Percentiles rank a stretch among this genome's conserved stretches.
These are phyloP conservation scores for Planiliza haematocheilus DNA, from an alignment of 2,113 vertebrate species.

Conservation along the genomic window DNA sequence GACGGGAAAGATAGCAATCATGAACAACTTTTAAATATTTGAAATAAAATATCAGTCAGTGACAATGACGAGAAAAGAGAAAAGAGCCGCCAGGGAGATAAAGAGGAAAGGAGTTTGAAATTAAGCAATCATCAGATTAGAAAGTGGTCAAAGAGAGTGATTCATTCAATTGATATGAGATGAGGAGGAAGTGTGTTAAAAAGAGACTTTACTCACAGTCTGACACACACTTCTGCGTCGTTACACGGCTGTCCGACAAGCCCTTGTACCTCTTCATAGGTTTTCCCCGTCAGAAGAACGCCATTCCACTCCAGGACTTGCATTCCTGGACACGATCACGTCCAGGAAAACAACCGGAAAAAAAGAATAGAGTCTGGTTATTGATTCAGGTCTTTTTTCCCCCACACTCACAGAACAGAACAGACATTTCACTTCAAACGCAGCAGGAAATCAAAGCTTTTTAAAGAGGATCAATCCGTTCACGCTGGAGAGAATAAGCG, in stretches of 20 bases:
- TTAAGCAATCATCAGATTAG: background rate
- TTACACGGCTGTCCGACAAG: conserved; percentile 91
- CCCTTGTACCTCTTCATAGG: conserved; percentile 97
- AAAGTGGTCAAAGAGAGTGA: background rate
- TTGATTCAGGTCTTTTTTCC: background rate
- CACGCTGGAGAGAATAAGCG: background rate
- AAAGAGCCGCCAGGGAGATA: background rate
- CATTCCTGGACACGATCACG: conserved; percentile 87
- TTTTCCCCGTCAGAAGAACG: conserved; percentile 91
- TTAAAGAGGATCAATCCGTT: background rate
- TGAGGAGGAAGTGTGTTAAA: background rate
- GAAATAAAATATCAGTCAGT: background rate
- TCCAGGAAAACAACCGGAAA: conserved; percentile 6
- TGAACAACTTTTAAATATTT: conserved; percentile 12
- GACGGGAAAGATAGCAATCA: background rate
- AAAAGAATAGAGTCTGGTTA: background rate
- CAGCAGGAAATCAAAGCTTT: conserved; percentile 12
- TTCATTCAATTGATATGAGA: background rate
- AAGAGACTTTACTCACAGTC: conserved; percentile 91
- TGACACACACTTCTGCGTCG: conserved; percentile 98
- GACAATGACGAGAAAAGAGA: background rate
- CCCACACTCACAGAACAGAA: background rate
- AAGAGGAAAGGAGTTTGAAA: conserved; percentile 5
- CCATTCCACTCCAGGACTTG: conserved; percentile 99
- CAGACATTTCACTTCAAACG: conserved; percentile 13